Base-by-base conservation (phyloP, 2,888 invertebrate species). In the Heteropelma amictum region DNA sequence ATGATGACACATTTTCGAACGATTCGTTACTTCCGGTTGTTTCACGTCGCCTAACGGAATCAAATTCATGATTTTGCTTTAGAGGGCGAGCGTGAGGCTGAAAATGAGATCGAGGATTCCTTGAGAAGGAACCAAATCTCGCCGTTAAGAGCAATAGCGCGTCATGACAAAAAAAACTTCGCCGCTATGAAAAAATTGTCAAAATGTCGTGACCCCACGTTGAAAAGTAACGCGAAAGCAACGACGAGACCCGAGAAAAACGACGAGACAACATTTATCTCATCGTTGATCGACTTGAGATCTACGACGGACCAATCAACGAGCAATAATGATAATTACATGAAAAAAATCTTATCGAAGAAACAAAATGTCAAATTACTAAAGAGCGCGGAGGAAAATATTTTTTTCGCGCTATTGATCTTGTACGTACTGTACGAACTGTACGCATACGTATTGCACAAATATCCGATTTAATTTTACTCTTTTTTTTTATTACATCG, bases 301-400 rank as follows among this genome's bases (percentile, higher is more conserved):
- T n/a, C n/a, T n/a, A n/a, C n/a, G n/a, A n/a, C n/a, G n/a, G n/a
- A n/a, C n/a, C n/a, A n/a, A n/a, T n/a, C n/a, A n/a, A n/a, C n/a
- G n/a, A n/a, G n/a, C 14, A 6, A 8, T 3, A 14, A 60, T 12
- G 42, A 40, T 4, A 17, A 33, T 8, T 12, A 21, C 10, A 8
- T 42, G 51, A 53, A 49, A 28, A 61, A 61, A 42, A 35, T 72
- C 2, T 74, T 63, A 40, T 14, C 72, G 42, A 70, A 67, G 56
- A 72, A 60, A 58, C 77, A 73, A 56, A 72, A 72, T 14, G 14
- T 75, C 42, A 72, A 72, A 45, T 23, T 21, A 6, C 21, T 45
- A 12, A 19, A 6, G 12, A 45, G 45, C 45, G 26, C 70, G 1
- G 42, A 61, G 42, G 75, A 75, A 53, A 63, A 23, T 33, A 28